A percentile compares a stretch with the other conserved stretches of the same genome.
Evolutionary conservation across 2,888 invertebrate species (phyloP).

Genomic region (Chrysina gloriosa): DNA sequence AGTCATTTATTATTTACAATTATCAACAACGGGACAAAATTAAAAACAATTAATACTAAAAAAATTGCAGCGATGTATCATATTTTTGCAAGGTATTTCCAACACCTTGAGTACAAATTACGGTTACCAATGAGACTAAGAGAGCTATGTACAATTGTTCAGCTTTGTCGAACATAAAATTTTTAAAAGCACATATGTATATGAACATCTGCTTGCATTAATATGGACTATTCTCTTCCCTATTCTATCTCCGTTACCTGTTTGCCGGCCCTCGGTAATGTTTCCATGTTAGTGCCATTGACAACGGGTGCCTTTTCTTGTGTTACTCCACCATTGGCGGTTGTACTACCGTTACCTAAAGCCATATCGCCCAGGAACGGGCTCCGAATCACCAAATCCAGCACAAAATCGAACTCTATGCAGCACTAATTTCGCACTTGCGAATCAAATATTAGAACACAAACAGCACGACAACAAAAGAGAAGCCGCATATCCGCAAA

Average conservation of each 20-base stretch:
- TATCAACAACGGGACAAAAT: too few species aligned
- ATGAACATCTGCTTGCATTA: background rate
- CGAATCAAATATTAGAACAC: slow-evolving; percentile 21
- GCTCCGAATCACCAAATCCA: background rate
- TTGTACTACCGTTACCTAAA: slow-evolving; percentile 62
- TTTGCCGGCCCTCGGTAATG: slow-evolving; percentile 69
- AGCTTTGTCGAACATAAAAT: too few species aligned
- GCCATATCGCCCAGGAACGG: slow-evolving; percentile 56
- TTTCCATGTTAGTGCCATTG: slow-evolving; percentile 72
- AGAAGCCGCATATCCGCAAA: slow-evolving; percentile 35
- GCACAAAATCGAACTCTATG: slow-evolving; percentile 7
- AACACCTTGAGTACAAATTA: too few species aligned
- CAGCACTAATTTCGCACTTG: slow-evolving; percentile 22
- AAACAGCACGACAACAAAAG: slow-evolving; percentile 25
- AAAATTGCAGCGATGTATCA: too few species aligned
- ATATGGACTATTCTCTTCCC: background rate
- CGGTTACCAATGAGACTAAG: too few species aligned
- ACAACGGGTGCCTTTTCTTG: slow-evolving; percentile 70
- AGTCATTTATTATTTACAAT: too few species aligned
- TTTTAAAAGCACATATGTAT: background rate
- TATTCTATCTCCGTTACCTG: slow-evolving; percentile 63
- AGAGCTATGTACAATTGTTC: too few species aligned
- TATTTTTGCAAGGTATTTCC: too few species aligned
- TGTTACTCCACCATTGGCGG: slow-evolving; percentile 64
- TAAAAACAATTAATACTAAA: too few species aligned